Base-by-base conservation (phyloP, 2,888 invertebrate genomes). In the Parascotia fuliginaria region DNA sequence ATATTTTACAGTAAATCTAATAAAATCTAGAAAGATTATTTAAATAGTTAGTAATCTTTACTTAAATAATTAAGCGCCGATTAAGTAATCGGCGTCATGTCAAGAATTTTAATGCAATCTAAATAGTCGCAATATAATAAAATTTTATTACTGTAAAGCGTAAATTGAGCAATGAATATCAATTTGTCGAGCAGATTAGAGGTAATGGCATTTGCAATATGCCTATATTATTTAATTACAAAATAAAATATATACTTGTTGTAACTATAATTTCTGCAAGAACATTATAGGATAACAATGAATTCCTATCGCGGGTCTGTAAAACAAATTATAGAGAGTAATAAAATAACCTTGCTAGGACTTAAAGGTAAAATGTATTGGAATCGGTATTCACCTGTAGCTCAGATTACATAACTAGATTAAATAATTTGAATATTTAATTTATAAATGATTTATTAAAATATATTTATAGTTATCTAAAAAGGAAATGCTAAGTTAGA, bases 131-230 rank as follows among this genome's bases (percentile, higher is more conserved):
- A 32, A 32, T 36, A 31, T 41, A 33, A 6, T 13, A 15, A 33
- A 60, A 60, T 65, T 6, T 24, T 65, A 55, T 14, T 55, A n/a
- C 22, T 31, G 12, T 42, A 46, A 12, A 14, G 7, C 7, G 1
- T 24, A 7, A 3, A 6, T 3, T 7, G 32, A 48, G 42, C 14
- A 16, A 34, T n/a, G 38, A 39, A 64, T 36, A 19, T 5, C 19
- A 3, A 67, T 67, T 64, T 59, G 65, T 64, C 49, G 33, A 43
- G 52, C 65, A 62, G 45, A 47, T 54, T 39, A 42, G 44, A 42
- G 60, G 65, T 36, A 32, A 59, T 43, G 50, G 50, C 42, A 67
- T 63, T 47, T 43, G 19, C 22, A 38, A 3, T n/a, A 9, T 11
- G 43, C 34, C 50, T 40, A 40, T 52, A 47, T 44, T 48, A 32